Conservation (phyloP, 2,113 vertebrate species). For the Beaufortia kweichowensis region DNA sequence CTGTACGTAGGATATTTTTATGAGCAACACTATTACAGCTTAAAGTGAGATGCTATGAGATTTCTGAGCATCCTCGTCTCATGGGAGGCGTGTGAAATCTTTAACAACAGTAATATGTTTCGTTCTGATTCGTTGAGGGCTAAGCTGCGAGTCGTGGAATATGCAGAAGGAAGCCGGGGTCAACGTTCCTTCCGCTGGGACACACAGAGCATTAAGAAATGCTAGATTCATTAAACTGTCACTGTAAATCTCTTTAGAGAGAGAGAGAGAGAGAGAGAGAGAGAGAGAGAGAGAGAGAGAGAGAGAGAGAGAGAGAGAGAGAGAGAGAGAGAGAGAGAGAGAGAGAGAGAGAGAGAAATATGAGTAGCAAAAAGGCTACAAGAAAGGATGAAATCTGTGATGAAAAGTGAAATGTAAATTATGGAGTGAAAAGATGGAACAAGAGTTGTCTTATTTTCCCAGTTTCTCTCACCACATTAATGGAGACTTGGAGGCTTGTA, state of each 20-base stretch:
- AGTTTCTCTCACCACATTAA: too few species aligned
- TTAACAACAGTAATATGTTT: slow-evolving; percentile 67
- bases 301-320: slow-evolving; percentile 27
- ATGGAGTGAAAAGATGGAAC: slow-evolving; percentile 23
- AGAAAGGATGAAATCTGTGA: slow-evolving; percentile 21
- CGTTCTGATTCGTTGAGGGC: slow-evolving; percentile 68
- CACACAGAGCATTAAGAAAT: slow-evolving; percentile 65
- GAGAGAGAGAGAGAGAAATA: slow-evolving; percentile 15
- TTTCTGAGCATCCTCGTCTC: slow-evolving; percentile 41
- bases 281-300: background rate
- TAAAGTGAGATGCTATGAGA: slow-evolving; percentile 45
- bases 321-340: slow-evolving; percentile 31
- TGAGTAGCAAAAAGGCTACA: slow-evolving; percentile 35
- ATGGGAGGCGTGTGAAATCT: slow-evolving; percentile 60
- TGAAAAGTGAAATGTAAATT: slow-evolving; percentile 16
- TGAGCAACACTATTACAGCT: slow-evolving; percentile 33
- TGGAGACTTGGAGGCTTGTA: too few species aligned
- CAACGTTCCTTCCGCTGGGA: slow-evolving; percentile 45
- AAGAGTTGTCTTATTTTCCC: slow-evolving; percentile 10
- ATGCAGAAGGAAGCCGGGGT: background rate
- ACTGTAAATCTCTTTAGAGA: slow-evolving; percentile 65
- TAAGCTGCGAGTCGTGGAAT: slow-evolving; percentile 63
- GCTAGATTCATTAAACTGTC: slow-evolving; percentile 74
- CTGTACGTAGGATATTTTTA: background rate
- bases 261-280: slow-evolving; percentile 21